Evolutionary conservation across 2,888 invertebrate genomes (phyloP), one percentile per base, ranked within the genome.

Genomic region (Rhorus exstirpatorius): DNA sequence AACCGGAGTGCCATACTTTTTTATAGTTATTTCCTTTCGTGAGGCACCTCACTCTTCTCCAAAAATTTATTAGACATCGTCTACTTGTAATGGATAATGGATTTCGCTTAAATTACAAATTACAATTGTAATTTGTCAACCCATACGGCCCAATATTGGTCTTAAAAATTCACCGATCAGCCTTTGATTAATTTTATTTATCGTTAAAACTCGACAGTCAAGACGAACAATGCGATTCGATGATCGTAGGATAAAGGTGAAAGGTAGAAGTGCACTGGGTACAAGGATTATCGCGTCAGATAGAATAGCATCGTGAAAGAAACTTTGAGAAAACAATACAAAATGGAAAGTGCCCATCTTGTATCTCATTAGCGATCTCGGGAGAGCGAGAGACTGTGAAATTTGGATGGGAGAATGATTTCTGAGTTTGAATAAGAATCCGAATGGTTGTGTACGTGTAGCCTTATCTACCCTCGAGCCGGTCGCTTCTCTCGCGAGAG

Each of bases 1-100:
- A 74, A 63, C 71, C 46, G 49, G 17, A 71, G 65, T 58, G 55
- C 65, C 17, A 65, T 49, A 65, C 49, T 51, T 67, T 60, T 72
- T 46, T 61, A 46, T 72, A 41, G 10, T 67, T 60, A 41, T 67
- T 74, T 51, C 63, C 71, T 67, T 72, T 51, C n/a, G 31, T 7
- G 21, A 49, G 41, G 55, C 65, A 24, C 51, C 35, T 46, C 61
- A 38, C 44, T 72, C 65, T 72, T 21, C 0, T 19, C 46, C 38
- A 65, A 41, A 60, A 38, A n/a, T 35, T n/a, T 38, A 31, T 26
- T 1, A 1, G 38, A 3, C 8, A 4, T 38, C 10, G 38, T 31
- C 2, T 31, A 31, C 6, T 3, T 2, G 31, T 31, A 31, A n/a
- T n/a, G n/a, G n/a, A n/a, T n/a, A n/a, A n/a, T n/a, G n/a, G n/a